Evolutionary conservation across 1,140 invertebrate genomes (phyloP).

Genomic region (Bicyclus anynana): DNA sequence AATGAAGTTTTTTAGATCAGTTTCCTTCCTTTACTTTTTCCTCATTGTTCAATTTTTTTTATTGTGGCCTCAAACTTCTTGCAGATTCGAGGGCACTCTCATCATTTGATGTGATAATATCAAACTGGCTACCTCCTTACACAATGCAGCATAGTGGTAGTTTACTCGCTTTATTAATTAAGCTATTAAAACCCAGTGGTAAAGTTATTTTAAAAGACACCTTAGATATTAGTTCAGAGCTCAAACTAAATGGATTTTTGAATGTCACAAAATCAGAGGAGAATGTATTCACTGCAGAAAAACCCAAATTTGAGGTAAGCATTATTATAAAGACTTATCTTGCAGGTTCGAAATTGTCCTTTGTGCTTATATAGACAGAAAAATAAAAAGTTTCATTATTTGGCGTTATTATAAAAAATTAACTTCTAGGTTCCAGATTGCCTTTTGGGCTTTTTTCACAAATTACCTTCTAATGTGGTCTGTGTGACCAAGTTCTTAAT

Average conservation of each 20-base stretch:
- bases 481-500: no score
- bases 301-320: slow-evolving; percentile 83
- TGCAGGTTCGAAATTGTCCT: no score
- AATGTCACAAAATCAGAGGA: slow-evolving; percentile 67
- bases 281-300: slow-evolving; percentile 75
- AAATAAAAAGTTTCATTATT: no score
- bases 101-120: slow-evolving; percentile 79
- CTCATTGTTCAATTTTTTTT: slow-evolving; percentile 1
- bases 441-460: no score
- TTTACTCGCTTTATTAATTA: slow-evolving; percentile 75
- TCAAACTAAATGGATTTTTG: slow-evolving; percentile 82
- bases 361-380: no score
- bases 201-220: slow-evolving; percentile 67
- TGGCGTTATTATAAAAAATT: no score
- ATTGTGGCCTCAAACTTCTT: not conserved
- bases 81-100: slow-evolving; percentile 76
- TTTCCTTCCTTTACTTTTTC: not conserved
- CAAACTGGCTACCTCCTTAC: slow-evolving; percentile 70
- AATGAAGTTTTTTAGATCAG: slow-evolving; percentile 7
- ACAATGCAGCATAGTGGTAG: slow-evolving; percentile 67
- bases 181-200: slow-evolving; percentile 80
- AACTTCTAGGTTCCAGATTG: no score
- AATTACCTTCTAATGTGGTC: no score
- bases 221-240: slow-evolving; percentile 63
- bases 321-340: not conserved